These are phyloP conservation scores for Mesorhabditis belari DNA, from an alignment of 2,888 invertebrate species.

Conservation along the genomic window DNA sequence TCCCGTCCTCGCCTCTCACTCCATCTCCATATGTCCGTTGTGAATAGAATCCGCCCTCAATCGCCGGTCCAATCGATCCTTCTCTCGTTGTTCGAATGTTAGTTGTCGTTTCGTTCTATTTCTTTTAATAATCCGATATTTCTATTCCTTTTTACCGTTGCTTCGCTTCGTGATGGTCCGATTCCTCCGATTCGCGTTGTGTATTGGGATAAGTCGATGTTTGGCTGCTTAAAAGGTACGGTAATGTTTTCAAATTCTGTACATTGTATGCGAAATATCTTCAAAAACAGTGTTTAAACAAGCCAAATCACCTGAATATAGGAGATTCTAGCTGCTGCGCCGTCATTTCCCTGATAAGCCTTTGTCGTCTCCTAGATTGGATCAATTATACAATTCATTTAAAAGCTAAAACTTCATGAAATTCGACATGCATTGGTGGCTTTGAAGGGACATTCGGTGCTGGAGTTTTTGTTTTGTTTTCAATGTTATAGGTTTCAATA, in stretches of 20 bases:
- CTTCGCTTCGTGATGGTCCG: too few relatives aligned
- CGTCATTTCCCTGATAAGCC: too few relatives aligned
- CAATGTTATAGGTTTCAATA: too few relatives aligned
- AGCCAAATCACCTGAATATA: background rate
- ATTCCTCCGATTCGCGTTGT: background rate
- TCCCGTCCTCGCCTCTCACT: slow-evolving; percentile 11
- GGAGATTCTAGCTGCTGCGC: background rate
- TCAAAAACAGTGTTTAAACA: background rate
- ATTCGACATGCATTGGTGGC: background rate
- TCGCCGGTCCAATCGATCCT: background rate
- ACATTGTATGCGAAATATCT: too few relatives aligned
- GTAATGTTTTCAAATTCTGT: too few relatives aligned
- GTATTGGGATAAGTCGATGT: background rate
- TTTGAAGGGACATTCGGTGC: background rate
- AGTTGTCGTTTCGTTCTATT: too few relatives aligned
- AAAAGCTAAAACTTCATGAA: too few relatives aligned
- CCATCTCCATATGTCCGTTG: background rate
- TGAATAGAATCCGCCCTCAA: background rate
- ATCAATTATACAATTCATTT: too few relatives aligned
- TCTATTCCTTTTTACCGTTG: too few relatives aligned
- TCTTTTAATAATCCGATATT: too few relatives aligned
- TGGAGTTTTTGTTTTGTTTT: background rate
- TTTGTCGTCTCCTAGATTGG: too few relatives aligned
- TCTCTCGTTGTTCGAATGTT: background rate
- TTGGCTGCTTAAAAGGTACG: too few relatives aligned